Evolutionary conservation across 2,888 invertebrate species (phyloP).

Genomic region (Leptinotarsa peninsularis): DNA sequence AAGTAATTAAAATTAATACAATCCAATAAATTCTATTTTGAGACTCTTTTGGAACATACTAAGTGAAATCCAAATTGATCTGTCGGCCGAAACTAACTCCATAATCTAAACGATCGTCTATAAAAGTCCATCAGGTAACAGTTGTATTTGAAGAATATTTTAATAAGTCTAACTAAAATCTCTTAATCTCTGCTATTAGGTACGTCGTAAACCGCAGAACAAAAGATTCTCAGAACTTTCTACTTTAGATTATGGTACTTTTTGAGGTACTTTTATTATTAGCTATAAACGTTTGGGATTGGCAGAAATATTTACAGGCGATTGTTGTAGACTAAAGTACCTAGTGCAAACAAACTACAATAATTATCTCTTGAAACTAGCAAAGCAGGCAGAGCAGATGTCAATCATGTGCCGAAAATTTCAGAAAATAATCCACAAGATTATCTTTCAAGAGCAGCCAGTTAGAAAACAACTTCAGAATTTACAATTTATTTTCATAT

Average conservation of each 20-base stretch:
- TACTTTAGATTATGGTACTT: not conserved
- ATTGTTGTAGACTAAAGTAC: not conserved
- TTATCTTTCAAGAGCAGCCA: too few relatives aligned
- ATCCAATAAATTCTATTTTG: too few relatives aligned
- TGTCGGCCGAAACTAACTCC: not conserved
- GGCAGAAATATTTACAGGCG: not conserved
- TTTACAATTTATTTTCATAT: too few relatives aligned
- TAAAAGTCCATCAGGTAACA: not conserved
- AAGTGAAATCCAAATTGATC: too few relatives aligned
- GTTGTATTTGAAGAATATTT: not conserved
- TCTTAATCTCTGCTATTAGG: not conserved
- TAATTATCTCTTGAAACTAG: not conserved
- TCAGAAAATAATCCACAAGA: too few relatives aligned
- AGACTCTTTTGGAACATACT: too few relatives aligned
- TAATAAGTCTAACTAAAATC: not conserved
- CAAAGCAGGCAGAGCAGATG: too few relatives aligned
- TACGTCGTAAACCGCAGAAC: not conserved
- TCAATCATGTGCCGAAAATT: too few relatives aligned
- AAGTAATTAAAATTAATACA: too few relatives aligned
- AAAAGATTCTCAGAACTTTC: not conserved
- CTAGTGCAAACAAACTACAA: not conserved
- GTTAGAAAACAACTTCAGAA: too few relatives aligned
- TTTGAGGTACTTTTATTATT: not conserved
- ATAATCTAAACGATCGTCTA: not conserved
- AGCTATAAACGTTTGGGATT: not conserved